Evolutionary conservation across 2,113 vertebrate species (phyloP).

Genomic region (Psilopogon haemacephalus): DNA sequence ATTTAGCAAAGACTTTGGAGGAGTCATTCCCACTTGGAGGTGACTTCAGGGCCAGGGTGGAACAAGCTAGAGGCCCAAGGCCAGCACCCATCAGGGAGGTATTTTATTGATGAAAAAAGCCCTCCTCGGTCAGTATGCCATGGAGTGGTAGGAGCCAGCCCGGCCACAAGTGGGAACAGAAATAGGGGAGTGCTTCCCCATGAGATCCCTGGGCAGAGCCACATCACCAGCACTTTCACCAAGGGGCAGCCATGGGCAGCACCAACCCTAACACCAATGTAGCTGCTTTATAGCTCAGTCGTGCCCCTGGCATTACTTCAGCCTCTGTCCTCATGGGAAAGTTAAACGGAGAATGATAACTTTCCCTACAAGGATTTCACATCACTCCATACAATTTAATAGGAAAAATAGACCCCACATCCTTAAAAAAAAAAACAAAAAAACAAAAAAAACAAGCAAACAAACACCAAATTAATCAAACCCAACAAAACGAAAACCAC

Average conservation of each 20-base stretch:
- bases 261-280: background rate
- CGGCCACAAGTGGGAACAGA: background rate
- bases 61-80: background rate
- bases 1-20: background rate
- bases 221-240: fast-evolving
- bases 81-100: background rate
- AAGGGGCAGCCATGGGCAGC: background rate
- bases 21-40: background rate
- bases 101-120: background rate
- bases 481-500: too few species aligned
- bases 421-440: background rate
- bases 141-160: background rate
- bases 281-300: background rate
- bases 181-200: fast-evolving
- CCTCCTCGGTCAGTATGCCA: background rate
- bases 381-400: background rate
- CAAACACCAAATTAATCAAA: too few species aligned
- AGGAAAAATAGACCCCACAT: background rate
- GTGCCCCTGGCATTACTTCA: background rate
- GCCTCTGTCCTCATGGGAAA: background rate
- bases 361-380: background rate
- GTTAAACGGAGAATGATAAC: background rate
- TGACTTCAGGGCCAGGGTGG: fast-evolving
- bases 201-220: background rate
- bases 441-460: background rate